Evolutionary conservation across 2,888 invertebrate species (phyloP).

Genomic region (Oxycera nigricornis): DNA sequence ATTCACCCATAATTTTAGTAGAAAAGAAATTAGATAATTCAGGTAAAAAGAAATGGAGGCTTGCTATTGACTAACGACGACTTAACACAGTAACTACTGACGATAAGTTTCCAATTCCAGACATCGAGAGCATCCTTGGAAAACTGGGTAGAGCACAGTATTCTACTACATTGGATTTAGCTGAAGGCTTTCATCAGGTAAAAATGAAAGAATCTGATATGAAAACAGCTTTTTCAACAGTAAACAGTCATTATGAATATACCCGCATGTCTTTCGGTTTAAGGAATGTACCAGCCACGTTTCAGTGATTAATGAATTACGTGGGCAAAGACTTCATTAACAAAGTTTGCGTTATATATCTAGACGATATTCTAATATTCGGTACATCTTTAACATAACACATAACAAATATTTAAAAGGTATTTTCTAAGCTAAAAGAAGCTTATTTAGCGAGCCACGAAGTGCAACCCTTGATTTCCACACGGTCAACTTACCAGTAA

Average conservation of each 20-base stretch:
- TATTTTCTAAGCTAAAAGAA: neutral
- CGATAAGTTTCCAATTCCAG: slow-evolving; percentile 13
- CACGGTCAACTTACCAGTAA: too few relatives aligned
- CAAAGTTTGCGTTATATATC: neutral
- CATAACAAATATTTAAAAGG: neutral
- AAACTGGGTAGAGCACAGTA: slow-evolving; percentile 28
- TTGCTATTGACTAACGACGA: slow-evolving; percentile 1
- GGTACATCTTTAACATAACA: neutral
- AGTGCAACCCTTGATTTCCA: too few relatives aligned
- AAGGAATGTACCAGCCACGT: slow-evolving; percentile 46
- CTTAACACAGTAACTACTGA: slow-evolving; percentile 11
- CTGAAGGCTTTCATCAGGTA: slow-evolving; percentile 36
- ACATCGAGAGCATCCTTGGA: slow-evolving; percentile 12
- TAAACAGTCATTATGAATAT: slow-evolving; percentile 46
- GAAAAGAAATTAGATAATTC: slow-evolving; percentile 10
- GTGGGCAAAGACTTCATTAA: neutral
- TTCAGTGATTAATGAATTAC: slow-evolving; percentile 50
- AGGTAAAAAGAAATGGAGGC: slow-evolving; percentile 7
- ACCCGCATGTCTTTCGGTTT: slow-evolving; percentile 46
- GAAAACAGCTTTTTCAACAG: slow-evolving; percentile 46
- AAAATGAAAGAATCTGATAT: slow-evolving; percentile 32
- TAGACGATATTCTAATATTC: neutral
- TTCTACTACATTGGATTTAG: slow-evolving; percentile 31
- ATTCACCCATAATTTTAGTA: slow-evolving; percentile 4
- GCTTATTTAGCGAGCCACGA: too few relatives aligned